Conservation (phyloP, 1,140 invertebrate genomes). For the Globodera rostochiensis region DNA sequence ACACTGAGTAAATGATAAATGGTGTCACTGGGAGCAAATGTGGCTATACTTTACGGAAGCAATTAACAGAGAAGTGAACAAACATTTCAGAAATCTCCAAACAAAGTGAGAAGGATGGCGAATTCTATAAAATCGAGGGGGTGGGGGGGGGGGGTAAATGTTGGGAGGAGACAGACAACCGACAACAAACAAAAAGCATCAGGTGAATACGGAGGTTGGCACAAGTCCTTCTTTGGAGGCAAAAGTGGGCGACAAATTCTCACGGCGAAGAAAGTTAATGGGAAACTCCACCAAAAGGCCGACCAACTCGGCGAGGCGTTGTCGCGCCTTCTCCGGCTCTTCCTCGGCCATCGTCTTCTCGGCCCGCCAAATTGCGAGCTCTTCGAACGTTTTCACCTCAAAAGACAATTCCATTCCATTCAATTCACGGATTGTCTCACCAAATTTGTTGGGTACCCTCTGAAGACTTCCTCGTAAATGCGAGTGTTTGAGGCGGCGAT, state of each 20-base stretch:
- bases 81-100: neutral
- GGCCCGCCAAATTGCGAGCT: conserved; percentile 54
- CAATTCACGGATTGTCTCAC: conserved; percentile 23
- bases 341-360: conserved; percentile 55
- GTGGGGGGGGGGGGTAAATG: neutral
- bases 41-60: neutral
- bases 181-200: neutral
- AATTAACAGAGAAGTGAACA: neutral
- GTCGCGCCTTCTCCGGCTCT: conserved; percentile 49
- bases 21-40: too few relatives aligned
- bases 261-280: conserved; percentile 54
- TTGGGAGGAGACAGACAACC: neutral
- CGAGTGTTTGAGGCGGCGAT: conserved; percentile 60
- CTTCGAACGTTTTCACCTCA: conserved; percentile 56
- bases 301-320: conserved; percentile 44
- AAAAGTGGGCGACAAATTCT: conserved; percentile 58
- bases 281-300: conserved; percentile 62
- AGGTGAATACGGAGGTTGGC: conserved; percentile 61
- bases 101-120: neutral
- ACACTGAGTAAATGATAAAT: too few relatives aligned
- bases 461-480: conserved; percentile 66
- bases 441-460: conserved; percentile 59
- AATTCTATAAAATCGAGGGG: neutral
- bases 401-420: neutral
- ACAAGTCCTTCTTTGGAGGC: conserved; percentile 62